A percentile compares a stretch with the other conserved stretches of the same genome.
phyloP scores from a whole-genome alignment of 2,888 invertebrate species.

The Drosophila fulvimacula region DNA sequence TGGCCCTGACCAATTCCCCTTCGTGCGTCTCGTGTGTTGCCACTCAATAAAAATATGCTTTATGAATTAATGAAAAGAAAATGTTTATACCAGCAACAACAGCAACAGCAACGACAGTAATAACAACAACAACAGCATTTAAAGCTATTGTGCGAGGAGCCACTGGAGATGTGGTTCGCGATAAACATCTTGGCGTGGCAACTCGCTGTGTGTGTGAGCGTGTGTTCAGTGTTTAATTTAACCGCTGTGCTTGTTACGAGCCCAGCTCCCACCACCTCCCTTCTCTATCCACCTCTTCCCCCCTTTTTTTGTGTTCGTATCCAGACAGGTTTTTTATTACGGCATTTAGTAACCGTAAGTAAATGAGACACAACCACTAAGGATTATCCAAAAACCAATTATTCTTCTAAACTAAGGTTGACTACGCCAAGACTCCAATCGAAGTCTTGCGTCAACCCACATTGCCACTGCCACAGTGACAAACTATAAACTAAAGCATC shows the following conservation, averaged over 20 bases:
- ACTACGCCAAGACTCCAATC: neutral
- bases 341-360: slow-evolving; percentile 13
- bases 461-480: no score
- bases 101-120: slow-evolving; percentile 22
- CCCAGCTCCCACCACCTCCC: neutral
- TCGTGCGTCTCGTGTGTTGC: slow-evolving; percentile 62
- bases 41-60: slow-evolving; percentile 79
- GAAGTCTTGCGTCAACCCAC: neutral
- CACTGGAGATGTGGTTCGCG: slow-evolving; percentile 45
- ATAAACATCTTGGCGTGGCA: slow-evolving; percentile 57
- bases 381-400: neutral
- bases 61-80: slow-evolving; percentile 81
- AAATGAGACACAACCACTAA: neutral
- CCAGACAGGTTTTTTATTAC: slow-evolving; percentile 54
- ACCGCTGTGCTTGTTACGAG: slow-evolving; percentile 49
- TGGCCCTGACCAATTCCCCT: slow-evolving; percentile 13
- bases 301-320: slow-evolving; percentile 12
- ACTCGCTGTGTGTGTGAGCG: slow-evolving; percentile 25
- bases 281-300: neutral
- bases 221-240: slow-evolving; percentile 50
- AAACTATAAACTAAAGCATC: no score
- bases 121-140: slow-evolving; percentile 32
- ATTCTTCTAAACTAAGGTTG: neutral
- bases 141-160: slow-evolving; percentile 22
- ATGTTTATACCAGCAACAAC: slow-evolving; percentile 66